Base-by-base conservation (phyloP, 2,888 invertebrate species). In the Xylota sylvarum region DNA sequence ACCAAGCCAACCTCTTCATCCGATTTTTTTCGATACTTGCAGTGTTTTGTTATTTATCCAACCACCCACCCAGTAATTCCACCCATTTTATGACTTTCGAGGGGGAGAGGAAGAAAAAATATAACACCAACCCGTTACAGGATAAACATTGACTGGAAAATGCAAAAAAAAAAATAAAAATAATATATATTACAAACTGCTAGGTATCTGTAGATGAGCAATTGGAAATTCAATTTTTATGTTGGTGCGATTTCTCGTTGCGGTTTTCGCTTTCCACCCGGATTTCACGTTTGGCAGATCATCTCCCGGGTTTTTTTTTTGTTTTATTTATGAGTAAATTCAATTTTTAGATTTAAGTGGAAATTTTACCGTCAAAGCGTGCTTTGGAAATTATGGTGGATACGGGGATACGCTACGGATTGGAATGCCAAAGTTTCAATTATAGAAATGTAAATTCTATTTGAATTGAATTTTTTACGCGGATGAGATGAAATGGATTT, bases 371-470 rank as follows among this genome's bases (percentile, higher is more conserved):
- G 56, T 73, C 67, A 72, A 77, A 72, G 60, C 50, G 72, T 69
- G 23, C 23, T n/a, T 60, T 64, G 19, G 30, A 43, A 76, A 80
- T 84, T 79, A 69, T 74, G 76, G 72, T 23, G 27, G 64, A 72
- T 56, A 62, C 52, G 40, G 17, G 50, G 17, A 50, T 7, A 23
- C 46, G 40, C 37, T 35, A 48, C 12, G 74, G 10, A 56, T 52
- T 40, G 56, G 19, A 73, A 55, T 43, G 70, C 69, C 69, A 72
- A 65, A 76, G 80, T 81, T 80, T 85, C 85, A 85, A 85, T 85
- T 85, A 85, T 58, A 72, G 70, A 85, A 85, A 85, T 85, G 85
- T 76, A 85, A 81, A 85, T 85, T 80, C 83, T 70, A 76, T 70
- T 70, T 70, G 70, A 52, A 85, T 46, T 65, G 52, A 69, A 55